These are phyloP conservation scores for Meleagris gallopavo DNA, from an alignment of 2,113 vertebrate genomes.

Conservation along the genomic window DNA sequence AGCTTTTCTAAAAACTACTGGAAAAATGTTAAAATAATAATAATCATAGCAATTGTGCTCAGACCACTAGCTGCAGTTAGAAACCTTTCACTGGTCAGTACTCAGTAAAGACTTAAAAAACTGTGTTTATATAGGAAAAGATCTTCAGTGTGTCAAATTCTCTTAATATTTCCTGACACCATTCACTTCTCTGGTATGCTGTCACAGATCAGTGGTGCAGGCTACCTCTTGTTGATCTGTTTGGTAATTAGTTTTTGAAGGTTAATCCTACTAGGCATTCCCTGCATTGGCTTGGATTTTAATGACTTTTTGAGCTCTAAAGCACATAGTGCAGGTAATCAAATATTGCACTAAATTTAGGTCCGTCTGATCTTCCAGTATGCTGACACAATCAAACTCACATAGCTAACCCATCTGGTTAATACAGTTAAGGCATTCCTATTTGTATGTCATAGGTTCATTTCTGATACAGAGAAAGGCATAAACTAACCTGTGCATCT, in stretches of 20 bases:
- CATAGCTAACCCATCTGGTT: not conserved
- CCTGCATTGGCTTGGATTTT: not conserved
- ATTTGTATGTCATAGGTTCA: not conserved
- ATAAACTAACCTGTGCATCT: not conserved
- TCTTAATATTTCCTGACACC: not conserved
- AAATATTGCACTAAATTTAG: conserved; percentile 5
- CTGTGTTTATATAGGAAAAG: not conserved
- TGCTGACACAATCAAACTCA: not conserved
- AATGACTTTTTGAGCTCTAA: conserved; percentile 59
- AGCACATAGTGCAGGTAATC: conserved; percentile 11
- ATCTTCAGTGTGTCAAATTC: not conserved
- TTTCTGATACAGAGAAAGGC: not conserved
- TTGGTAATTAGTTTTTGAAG: conserved; percentile 72
- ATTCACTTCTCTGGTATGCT: not conserved
- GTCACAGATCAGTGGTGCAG: not conserved
- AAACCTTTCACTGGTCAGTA: not conserved
- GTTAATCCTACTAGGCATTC: conserved; percentile 64
- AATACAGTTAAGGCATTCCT: not conserved
- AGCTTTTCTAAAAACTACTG: not conserved
- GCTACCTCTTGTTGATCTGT: conserved; percentile 56
- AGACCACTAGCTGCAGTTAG: not conserved
- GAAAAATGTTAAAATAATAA: not conserved
- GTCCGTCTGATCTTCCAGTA: not conserved
- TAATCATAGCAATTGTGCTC: not conserved
- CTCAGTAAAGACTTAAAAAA: not conserved